Base-by-base conservation (phyloP, 1,140 invertebrate species). In the Bemisia tabaci region DNA sequence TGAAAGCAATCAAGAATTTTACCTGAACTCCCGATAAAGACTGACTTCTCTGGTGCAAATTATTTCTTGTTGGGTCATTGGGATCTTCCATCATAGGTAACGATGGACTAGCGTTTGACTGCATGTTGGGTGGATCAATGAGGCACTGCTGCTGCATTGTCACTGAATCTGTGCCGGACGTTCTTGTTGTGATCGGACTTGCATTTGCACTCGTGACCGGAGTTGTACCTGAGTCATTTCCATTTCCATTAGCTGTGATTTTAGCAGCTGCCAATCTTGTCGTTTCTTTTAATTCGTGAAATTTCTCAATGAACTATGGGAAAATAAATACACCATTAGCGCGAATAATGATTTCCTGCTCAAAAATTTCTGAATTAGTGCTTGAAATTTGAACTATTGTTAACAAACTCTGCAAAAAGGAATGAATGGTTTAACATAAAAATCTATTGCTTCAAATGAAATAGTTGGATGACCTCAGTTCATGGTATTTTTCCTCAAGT, bases 231-330 rank as follows among this genome's bases (percentile, higher is more conserved):
- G 61, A 48, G 48, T 60, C 48, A 23, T 62, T 62, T 5, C 62
- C 59, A 60, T 86, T 87, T 69, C 84, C 85, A 76, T 91, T 90
- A 33, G 85, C 82, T 61, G 85, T 83, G 66, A 84, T 80, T 75
- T 85, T 85, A 63, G 80, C 83, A 68, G 82, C 82, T 26, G 85
- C 85, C 73, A 84, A 83, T 73, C 87, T 84, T 5, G 92, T 94
- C 26, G 92, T 91, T 79, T 97, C 94, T 79, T 97, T 97, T 22
- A 98, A 92, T 80, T 98, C 95, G 82, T 96, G 93, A 78, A 98
- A 98, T 77, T 98, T 97, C 77, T 98, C 95, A 72, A 97, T 95
- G 79, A 98, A 98, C 94, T 95, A 48, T 48, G 33, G 17, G 66
- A 74, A 75, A 69, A 24, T 65, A 70, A n/a, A n/a, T n/a, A n/a